Evolutionary conservation across 1,140 invertebrate species (phyloP).

Genomic region (Leptopilina clavipes): DNA sequence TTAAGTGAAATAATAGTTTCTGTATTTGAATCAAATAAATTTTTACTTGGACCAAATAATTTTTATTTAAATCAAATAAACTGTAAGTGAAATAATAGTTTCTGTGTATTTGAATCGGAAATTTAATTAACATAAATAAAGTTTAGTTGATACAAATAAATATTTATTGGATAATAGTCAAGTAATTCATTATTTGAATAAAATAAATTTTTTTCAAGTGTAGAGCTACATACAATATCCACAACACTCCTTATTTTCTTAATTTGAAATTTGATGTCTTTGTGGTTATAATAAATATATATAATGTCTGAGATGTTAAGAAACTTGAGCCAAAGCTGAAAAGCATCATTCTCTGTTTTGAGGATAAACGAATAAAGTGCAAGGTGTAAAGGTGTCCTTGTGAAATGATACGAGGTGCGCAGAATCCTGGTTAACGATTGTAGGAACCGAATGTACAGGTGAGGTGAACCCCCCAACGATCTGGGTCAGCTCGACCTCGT

Average conservation of each 20-base stretch:
- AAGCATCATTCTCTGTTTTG: neutral
- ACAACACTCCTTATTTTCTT: no score
- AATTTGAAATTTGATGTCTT: conserved; percentile 5
- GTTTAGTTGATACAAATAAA: no score
- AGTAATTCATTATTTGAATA: no score
- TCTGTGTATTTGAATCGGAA: no score
- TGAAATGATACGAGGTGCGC: conserved; percentile 64
- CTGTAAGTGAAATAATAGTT: neutral
- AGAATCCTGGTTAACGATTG: conserved; percentile 74
- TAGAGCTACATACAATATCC: no score
- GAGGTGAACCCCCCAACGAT: conserved; percentile 62
- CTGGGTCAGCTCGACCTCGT: conserved; percentile 70
- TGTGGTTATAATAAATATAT: neutral
- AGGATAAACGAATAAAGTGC: conserved; percentile 36
- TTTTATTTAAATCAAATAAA: no score
- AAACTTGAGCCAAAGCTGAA: conserved; percentile 34
- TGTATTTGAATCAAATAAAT: no score
- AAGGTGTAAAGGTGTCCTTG: conserved; percentile 62
- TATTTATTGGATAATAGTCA: no score
- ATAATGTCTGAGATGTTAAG: neutral
- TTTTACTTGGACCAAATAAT: no score
- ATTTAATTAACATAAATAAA: no score
- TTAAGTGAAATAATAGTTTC: no score
- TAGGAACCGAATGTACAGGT: conserved; percentile 65
- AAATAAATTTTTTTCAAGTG: no score